Evolutionary conservation across 2,113 vertebrate genomes (phyloP).

Genomic region (Nyctibius bracteatus): DNA sequence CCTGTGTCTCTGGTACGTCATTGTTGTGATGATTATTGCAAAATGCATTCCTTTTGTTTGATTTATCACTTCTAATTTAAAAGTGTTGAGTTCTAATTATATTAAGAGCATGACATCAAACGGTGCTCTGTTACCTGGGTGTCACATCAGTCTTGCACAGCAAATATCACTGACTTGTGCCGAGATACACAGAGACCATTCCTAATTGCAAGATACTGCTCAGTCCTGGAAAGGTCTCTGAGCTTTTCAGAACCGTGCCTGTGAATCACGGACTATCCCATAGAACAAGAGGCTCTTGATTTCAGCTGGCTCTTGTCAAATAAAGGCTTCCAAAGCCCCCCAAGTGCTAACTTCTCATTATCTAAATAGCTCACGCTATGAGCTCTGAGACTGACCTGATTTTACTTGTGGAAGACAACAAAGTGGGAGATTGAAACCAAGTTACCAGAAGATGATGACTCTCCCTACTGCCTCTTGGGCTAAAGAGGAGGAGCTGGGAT

Average conservation of each 20-base stretch:
- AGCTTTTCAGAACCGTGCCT: neutral
- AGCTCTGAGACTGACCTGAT: slow-evolving; percentile 19
- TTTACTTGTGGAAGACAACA: slow-evolving; percentile 2
- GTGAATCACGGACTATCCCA: neutral
- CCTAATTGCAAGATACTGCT: neutral
- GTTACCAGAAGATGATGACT: neutral
- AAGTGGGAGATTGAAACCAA: neutral
- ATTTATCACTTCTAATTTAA: neutral
- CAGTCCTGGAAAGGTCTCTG: neutral
- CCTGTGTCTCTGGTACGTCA: neutral
- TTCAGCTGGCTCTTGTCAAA: neutral
- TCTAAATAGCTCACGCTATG: neutral
- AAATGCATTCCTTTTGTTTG: neutral
- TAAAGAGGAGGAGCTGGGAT: neutral
- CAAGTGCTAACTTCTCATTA: neutral
- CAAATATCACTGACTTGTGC: neutral
- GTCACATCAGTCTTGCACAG: neutral
- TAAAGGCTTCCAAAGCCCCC: neutral
- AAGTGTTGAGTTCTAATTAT: neutral
- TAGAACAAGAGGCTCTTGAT: slow-evolving; percentile 6
- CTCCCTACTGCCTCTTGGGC: neutral
- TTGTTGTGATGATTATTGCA: neutral
- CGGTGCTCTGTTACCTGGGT: neutral
- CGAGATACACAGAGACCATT: neutral
- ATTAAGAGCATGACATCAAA: neutral